These are phyloP conservation scores for Salarias fasciatus DNA, from an alignment of 2,797 vertebrate species.

Conservation along the genomic window DNA sequence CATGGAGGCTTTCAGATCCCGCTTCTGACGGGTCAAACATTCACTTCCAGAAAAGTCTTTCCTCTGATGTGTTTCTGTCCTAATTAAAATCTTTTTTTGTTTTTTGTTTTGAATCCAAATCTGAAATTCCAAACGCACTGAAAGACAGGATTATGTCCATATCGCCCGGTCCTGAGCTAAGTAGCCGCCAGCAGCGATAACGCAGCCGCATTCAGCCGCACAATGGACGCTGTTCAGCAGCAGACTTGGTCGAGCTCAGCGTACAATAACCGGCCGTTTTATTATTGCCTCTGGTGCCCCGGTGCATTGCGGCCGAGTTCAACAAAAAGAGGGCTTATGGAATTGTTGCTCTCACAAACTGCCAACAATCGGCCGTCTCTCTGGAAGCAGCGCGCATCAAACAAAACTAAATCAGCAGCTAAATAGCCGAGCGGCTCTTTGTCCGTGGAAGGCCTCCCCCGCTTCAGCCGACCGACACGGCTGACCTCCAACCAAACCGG, in stretches of 20 bases:
- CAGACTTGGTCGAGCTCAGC: slow-evolving; percentile 12
- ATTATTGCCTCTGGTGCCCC: slow-evolving; percentile 15
- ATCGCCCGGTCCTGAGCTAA: neutral
- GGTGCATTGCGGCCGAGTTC: slow-evolving; percentile 16
- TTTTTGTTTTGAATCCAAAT: neutral
- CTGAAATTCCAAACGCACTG: neutral
- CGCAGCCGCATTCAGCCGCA: slow-evolving; percentile 2
- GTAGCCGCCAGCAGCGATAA: neutral
- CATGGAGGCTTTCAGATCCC: too few species aligned
- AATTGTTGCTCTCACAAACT: slow-evolving; percentile 26
- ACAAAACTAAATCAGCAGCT: slow-evolving; percentile 21
- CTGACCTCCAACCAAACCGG: slow-evolving; percentile 12
- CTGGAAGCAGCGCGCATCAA: slow-evolving; percentile 26
- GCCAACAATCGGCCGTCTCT: slow-evolving; percentile 21
- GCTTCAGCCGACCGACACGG: slow-evolving; percentile 5
- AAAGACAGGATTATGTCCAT: neutral
- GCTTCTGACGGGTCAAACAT: too few species aligned
- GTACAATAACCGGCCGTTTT: slow-evolving; percentile 13
- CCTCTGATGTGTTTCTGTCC: too few species aligned
- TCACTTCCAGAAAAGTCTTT: too few species aligned
- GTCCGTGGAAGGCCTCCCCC: slow-evolving; percentile 1
- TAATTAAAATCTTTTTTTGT: too few species aligned
- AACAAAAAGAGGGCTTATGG: slow-evolving; percentile 29
- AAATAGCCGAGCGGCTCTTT: slow-evolving; percentile 2
- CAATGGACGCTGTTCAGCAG: slow-evolving; percentile 8